Evolutionary conservation across 2,888 invertebrate species (phyloP).

Genomic region (Andrena trimmerana): DNA sequence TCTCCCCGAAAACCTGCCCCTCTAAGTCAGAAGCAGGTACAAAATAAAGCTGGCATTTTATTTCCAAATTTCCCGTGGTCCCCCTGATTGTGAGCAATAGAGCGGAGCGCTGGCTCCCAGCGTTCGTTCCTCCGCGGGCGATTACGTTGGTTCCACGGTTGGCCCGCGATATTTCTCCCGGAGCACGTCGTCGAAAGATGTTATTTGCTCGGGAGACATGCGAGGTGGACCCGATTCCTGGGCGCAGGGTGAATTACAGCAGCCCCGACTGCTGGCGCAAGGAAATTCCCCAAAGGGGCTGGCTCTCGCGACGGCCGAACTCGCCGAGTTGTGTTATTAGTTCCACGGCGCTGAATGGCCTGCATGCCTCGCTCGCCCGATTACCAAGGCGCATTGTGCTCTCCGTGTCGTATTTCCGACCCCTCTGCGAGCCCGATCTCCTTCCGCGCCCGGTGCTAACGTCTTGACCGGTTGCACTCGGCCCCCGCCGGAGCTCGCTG

Average conservation of each 20-base stretch:
- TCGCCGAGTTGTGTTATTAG: conserved; percentile 67
- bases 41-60: no score
- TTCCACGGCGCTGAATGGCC: conserved; percentile 58
- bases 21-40: no score
- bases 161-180: background rate
- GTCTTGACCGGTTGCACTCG: conserved; percentile 3
- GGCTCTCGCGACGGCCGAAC: conserved; percentile 50
- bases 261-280: conserved; percentile 31
- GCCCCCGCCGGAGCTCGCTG: background rate
- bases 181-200: conserved; percentile 38
- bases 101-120: no score
- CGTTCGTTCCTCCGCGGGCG: background rate
- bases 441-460: conserved; percentile 3
- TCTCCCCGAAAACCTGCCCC: no score
- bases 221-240: conserved; percentile 30
- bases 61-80: no score
- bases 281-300: conserved; percentile 54
- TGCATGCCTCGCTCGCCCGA: conserved; percentile 48
- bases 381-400: conserved; percentile 42
- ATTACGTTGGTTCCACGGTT: background rate
- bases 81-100: no score
- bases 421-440: conserved; percentile 7
- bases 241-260: conserved; percentile 61
- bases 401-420: conserved; percentile 29
- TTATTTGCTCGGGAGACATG: conserved; percentile 53